A percentile compares a stretch with the other conserved stretches of the same genome.
Conservation (phyloP, 2,888 invertebrate species). For the Tholera decimalis region DNA sequence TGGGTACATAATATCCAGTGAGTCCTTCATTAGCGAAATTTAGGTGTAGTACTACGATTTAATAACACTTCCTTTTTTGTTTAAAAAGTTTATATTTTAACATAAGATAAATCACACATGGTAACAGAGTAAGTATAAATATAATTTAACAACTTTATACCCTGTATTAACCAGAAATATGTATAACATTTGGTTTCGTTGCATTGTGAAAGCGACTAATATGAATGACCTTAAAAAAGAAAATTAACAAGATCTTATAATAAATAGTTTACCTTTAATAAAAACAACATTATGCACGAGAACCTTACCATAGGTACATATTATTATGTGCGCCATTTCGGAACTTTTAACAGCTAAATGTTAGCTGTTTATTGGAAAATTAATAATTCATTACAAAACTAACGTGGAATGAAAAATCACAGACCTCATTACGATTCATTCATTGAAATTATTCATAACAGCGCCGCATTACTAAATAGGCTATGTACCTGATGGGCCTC, state of each 20-base stretch:
- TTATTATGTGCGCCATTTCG: not conserved
- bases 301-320: not conserved
- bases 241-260: slow-evolving; percentile 8
- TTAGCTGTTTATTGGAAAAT: slow-evolving; percentile 26
- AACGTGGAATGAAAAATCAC: slow-evolving; percentile 25
- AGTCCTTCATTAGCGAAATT: slow-evolving; percentile 41
- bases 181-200: not conserved
- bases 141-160: not conserved
- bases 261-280: not conserved
- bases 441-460: slow-evolving; percentile 51
- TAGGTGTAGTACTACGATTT: slow-evolving; percentile 31
- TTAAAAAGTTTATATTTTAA: slow-evolving; percentile 28
- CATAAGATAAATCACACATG: slow-evolving; percentile 23
- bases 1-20: slow-evolving; percentile 42
- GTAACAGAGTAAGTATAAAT: slow-evolving; percentile 22
- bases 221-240: not conserved
- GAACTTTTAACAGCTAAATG: slow-evolving; percentile 34
- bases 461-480: slow-evolving; percentile 54
- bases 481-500: slow-evolving; percentile 34
- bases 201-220: slow-evolving; percentile 9
- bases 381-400: slow-evolving; percentile 12
- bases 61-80: slow-evolving; percentile 50
- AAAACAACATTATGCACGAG: slow-evolving; percentile 1
- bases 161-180: slow-evolving; percentile 14
- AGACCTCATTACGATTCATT: slow-evolving; percentile 52